phyloP scores from a whole-genome alignment of 2,888 invertebrate genomes.

The Helleia helle region DNA sequence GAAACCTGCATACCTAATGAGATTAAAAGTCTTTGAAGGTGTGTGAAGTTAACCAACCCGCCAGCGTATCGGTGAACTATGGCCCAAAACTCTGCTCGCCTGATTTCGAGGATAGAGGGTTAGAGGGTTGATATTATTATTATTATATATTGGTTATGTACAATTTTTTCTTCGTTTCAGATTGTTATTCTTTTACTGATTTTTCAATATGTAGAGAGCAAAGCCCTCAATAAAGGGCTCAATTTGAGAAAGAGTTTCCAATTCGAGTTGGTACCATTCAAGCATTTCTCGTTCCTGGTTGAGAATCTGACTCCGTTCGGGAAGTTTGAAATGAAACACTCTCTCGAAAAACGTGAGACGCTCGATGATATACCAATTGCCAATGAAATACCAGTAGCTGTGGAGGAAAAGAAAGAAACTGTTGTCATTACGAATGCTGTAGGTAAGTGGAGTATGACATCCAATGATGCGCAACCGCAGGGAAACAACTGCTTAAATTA shows the following conservation, averaged over 20 bases:
- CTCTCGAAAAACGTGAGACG: constrained; percentile 28
- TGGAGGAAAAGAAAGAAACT: constrained; percentile 9
- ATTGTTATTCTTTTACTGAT: background rate
- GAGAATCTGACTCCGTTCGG: constrained; percentile 44
- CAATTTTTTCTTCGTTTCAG: background rate
- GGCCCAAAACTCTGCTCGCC: too few relatives aligned
- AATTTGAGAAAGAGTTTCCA: constrained; percentile 36
- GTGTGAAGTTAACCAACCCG: too few relatives aligned
- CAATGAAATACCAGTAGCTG: constrained; percentile 13
- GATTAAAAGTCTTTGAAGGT: too few relatives aligned
- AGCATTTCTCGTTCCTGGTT: constrained; percentile 34
- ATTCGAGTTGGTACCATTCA: constrained; percentile 33
- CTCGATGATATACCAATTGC: constrained; percentile 12
- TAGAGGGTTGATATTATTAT: too few relatives aligned
- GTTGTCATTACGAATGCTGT: constrained; percentile 1
- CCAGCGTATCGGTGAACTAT: too few relatives aligned
- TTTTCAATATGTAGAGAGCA: constrained; percentile 13
- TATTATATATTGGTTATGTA: background rate
- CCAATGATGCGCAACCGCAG: too few relatives aligned
- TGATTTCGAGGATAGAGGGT: too few relatives aligned
- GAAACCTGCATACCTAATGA: too few relatives aligned
- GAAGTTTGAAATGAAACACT: constrained; percentile 30
- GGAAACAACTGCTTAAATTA: too few relatives aligned
- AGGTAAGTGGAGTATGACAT: background rate
- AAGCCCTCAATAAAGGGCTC: constrained; percentile 31